These are phyloP conservation scores for Iguana delicatissima DNA, from an alignment of 2,797 vertebrate genomes.

Conservation along the genomic window DNA sequence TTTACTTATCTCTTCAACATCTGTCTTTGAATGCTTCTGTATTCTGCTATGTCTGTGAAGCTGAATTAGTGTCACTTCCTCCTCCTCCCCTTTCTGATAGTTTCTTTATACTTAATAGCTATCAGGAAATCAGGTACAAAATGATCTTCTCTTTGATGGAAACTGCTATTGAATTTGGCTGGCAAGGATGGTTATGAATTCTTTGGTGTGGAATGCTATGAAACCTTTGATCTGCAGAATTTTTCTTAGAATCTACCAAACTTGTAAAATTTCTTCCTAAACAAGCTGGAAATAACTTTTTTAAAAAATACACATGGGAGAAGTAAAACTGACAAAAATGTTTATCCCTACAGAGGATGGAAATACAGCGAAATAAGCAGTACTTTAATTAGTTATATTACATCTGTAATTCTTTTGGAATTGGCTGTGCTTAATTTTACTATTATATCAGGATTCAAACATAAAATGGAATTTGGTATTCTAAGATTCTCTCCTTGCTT, in stretches of 20 bases:
- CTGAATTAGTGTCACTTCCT: not conserved
- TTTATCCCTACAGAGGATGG: not conserved
- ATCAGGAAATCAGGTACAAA: not conserved
- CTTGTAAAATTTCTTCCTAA: not conserved
- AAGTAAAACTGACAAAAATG: not conserved
- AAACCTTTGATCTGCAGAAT: too few relatives aligned
- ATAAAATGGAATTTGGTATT: not conserved
- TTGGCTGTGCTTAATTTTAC: not conserved
- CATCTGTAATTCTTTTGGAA: not conserved
- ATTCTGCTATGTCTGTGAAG: not conserved
- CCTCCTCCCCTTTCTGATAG: not conserved
- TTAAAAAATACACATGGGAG: not conserved
- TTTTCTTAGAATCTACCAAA: too few relatives aligned
- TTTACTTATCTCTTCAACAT: not conserved
- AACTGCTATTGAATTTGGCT: not conserved
- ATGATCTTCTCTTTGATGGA: not conserved
- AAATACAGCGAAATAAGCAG: too few relatives aligned
- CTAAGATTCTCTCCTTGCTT: not conserved
- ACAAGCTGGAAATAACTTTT: not conserved
- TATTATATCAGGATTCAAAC: not conserved
- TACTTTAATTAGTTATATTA: not conserved
- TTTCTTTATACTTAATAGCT: not conserved
- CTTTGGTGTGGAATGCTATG: too few relatives aligned
- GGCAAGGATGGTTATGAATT: not conserved
- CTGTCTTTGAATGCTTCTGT: not conserved